phyloP scores from a whole-genome alignment of 2,113 vertebrate genomes.

The Hirundichthys speculiger region DNA sequence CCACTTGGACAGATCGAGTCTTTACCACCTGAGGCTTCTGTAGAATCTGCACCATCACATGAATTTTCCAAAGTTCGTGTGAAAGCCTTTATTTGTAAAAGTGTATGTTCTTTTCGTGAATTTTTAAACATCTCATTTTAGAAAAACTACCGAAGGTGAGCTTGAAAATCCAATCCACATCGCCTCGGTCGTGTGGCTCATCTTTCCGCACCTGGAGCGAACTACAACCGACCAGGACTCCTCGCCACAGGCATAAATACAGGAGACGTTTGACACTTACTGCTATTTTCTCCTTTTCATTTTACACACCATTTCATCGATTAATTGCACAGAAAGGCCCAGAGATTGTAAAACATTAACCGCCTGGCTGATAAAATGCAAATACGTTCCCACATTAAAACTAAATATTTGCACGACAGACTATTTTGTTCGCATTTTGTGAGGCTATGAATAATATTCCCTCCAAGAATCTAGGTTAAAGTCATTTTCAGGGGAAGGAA shows the following conservation, averaged over 20 bases:
- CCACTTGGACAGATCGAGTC: no score
- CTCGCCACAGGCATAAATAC: neutral
- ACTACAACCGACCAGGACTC: neutral
- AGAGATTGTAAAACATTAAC: constrained; percentile 10
- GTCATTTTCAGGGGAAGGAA: no score
- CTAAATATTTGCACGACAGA: neutral
- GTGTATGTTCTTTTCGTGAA: no score
- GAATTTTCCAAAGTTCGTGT: no score
- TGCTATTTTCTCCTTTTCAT: neutral
- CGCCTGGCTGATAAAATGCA: constrained; percentile 1
- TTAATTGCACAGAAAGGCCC: constrained; percentile 11
- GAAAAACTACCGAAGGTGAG: no score
- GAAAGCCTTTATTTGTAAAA: no score
- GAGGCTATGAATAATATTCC: neutral
- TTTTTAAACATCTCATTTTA: no score
- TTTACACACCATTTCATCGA: constrained; percentile 6
- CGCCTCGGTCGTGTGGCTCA: neutral
- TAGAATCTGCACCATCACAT: no score
- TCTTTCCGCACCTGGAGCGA: constrained; percentile 1
- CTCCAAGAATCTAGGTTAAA: neutral
- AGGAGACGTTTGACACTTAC: neutral
- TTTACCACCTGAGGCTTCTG: no score
- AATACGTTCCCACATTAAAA: no score
- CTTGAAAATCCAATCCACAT: neutral
- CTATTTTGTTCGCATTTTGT: neutral